Conservation (phyloP, 2,888 invertebrate species). For the Pyrrhia umbra region DNA sequence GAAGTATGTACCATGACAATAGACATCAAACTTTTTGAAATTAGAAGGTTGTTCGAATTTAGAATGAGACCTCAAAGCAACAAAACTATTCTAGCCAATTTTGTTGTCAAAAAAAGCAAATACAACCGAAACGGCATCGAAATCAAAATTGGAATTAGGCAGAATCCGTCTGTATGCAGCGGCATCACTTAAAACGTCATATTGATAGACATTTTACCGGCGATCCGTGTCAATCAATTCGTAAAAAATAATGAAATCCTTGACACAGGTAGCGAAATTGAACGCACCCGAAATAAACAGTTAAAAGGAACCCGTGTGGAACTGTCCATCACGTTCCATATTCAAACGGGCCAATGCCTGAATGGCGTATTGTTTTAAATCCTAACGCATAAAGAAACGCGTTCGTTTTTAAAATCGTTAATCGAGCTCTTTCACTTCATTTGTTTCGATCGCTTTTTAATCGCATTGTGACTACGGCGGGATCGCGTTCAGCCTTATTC, state of each 20-base stretch:
- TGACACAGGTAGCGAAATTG: slow-evolving; percentile 75
- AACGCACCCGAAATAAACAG: slow-evolving; percentile 81
- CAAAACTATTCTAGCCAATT: slow-evolving; percentile 25
- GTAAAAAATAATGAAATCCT: slow-evolving; percentile 78
- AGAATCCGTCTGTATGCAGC: slow-evolving; percentile 47
- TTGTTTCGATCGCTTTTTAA: slow-evolving; percentile 79
- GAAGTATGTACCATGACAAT: neutral
- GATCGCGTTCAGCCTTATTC: slow-evolving; percentile 80
- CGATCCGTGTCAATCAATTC: slow-evolving; percentile 76
- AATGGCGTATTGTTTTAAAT: slow-evolving; percentile 88
- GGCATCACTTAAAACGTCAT: slow-evolving; percentile 71
- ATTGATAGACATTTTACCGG: slow-evolving; percentile 73
- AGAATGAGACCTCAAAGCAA: neutral
- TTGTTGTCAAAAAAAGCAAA: slow-evolving; percentile 49
- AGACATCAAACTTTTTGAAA: neutral
- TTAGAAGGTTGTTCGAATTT: slow-evolving; percentile 13
- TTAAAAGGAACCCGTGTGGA: slow-evolving; percentile 76
- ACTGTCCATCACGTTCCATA: slow-evolving; percentile 82
- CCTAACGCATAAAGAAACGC: slow-evolving; percentile 84
- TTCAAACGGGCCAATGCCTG: slow-evolving; percentile 84
- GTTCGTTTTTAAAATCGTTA: slow-evolving; percentile 83
- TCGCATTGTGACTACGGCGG: slow-evolving; percentile 73
- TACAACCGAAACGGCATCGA: slow-evolving; percentile 38
- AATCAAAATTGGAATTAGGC: slow-evolving; percentile 53
- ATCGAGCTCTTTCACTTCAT: slow-evolving; percentile 89